A percentile compares a stretch with the other conserved stretches of the same genome.
Evolutionary conservation across 2,888 invertebrate species (phyloP).

Genomic region (Petrophora chlorosata): DNA sequence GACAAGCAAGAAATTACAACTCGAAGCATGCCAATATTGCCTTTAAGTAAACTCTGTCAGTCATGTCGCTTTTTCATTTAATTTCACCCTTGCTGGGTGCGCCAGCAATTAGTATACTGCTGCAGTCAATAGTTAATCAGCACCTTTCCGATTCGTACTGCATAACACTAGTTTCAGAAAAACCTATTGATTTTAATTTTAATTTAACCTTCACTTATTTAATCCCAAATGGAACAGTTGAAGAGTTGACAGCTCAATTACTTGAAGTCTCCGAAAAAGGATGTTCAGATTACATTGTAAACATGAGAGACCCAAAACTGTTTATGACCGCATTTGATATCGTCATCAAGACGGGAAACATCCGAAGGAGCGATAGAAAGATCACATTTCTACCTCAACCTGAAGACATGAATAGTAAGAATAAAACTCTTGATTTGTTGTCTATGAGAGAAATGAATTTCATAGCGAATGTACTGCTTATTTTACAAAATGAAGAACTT

Average conservation of each 20-base stretch:
- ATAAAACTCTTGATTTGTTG: constrained; percentile 49
- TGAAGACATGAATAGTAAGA: constrained; percentile 30
- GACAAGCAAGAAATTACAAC: constrained; percentile 3
- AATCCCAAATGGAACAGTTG: constrained; percentile 39
- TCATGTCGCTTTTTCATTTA: constrained; percentile 25
- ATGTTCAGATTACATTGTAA: constrained; percentile 75
- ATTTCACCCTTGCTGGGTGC: constrained; percentile 15
- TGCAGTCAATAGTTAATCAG: constrained; percentile 55
- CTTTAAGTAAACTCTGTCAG: background rate
- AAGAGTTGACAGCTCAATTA: constrained; percentile 48
- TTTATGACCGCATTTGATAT: constrained; percentile 70
- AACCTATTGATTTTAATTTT: constrained; percentile 42
- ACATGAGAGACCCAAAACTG: constrained; percentile 55
- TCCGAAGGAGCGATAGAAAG: constrained; percentile 73
- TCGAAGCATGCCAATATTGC: background rate
- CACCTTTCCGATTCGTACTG: constrained; percentile 64
- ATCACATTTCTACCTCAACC: constrained; percentile 64
- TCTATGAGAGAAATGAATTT: constrained; percentile 57
- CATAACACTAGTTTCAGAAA: constrained; percentile 61
- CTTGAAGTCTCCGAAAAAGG: constrained; percentile 67
- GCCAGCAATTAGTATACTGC: constrained; percentile 58
- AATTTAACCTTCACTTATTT: constrained; percentile 50
- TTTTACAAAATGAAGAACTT: constrained; percentile 42
- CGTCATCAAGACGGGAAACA: constrained; percentile 59
- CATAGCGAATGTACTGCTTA: constrained; percentile 63